Conservation (phyloP, 2,113 vertebrate species). For the Mustela lutreola region DNA sequence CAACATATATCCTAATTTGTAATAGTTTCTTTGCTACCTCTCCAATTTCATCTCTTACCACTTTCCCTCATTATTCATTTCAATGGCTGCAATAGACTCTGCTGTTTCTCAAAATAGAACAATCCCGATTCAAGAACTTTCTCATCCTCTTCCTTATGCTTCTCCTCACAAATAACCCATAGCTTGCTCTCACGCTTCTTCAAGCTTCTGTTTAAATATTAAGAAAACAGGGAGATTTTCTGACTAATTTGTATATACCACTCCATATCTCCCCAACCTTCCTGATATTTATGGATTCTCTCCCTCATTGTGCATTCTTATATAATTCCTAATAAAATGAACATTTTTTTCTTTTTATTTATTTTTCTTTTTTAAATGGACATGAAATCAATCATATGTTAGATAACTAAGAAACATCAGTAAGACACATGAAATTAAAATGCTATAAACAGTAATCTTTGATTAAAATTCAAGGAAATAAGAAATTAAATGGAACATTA, state of each 20-base stretch:
- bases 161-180: background rate
- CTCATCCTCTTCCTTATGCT: too few relatives aligned
- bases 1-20: background rate
- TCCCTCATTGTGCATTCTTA: too few relatives aligned
- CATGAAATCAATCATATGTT: background rate
- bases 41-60: too few relatives aligned
- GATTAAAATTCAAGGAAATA: background rate
- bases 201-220: background rate
- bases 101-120: background rate
- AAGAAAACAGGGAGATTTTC: background rate
- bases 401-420: background rate
- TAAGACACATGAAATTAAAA: background rate
- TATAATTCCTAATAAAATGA: background rate
- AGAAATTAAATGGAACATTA: background rate
- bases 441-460: background rate
- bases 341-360: background rate
- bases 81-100: background rate
- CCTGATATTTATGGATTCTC: background rate
- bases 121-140: background rate
- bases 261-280: background rate
- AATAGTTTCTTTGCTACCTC: background rate
- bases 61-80: background rate
- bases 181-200: background rate
- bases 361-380: background rate
- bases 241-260: background rate